Base-by-base conservation (phyloP, 1,140 invertebrate species). In the Tenebrio molitor region DNA sequence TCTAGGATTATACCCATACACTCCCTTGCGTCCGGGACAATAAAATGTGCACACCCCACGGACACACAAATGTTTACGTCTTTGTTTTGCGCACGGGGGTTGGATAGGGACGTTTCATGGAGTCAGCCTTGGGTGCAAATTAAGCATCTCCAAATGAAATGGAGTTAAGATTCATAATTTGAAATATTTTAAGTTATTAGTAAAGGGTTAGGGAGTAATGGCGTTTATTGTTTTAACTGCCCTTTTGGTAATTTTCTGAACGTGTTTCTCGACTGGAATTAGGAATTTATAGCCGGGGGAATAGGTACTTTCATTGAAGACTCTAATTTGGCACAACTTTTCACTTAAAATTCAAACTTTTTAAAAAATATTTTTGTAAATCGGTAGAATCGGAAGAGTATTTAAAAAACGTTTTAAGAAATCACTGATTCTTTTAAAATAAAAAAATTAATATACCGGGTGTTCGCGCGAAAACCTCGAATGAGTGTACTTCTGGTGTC, bases 1-100 rank as follows among this genome's bases (percentile, higher is more conserved):
- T 74, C 64, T 58, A 67, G 63, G 69, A 64, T 67, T 71, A 71
- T 71, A 71, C 67, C 64, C 62, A 67, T 68, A 50, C 23, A 67
- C 66, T 58, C 58, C 69, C 53, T 42, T 53, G 33, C 53, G 16
- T 64, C 33, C 53, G n/a, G 15, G 21, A 68, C 65, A 68, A 68
- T 68, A 68, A 68, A 68, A 68, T 68, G 21, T 68, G 19, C 65
- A 68, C 39, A 68, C 65, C 21, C 65, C 15, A 50, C 42, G 23
- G 16, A 34, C 50, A 58, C 50, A 8, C 50, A 58, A 58, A 58
- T 58, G 50, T 7, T 58, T 58, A 39, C 12, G 10, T 58, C 50
- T 58, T 58, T 58, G 50, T 58, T 58, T 58, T 14, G 15, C 12
- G 14, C 50, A 29, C 14, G 12, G 23, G 23, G 50, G 10, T 29